A percentile compares a stretch with the other conserved stretches of the same genome.
Conservation (phyloP, 1,140 invertebrate species). For the Dendrolimus punctatus region DNA sequence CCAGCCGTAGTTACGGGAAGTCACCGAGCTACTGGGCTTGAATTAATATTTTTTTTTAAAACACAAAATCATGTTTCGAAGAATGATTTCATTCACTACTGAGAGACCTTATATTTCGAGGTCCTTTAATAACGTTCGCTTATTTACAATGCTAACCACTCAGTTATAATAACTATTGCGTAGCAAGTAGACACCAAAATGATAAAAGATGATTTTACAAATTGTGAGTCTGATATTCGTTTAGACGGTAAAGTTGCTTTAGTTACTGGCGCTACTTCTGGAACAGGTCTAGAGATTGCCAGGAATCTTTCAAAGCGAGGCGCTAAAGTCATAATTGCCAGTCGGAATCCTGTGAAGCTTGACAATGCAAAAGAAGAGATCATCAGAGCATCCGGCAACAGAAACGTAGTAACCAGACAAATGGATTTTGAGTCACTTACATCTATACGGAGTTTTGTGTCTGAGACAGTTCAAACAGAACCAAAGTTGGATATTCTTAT, state of each 20-base stretch:
- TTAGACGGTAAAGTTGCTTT: slow-evolving; percentile 91
- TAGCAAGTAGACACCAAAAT: no score
- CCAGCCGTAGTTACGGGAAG: no score
- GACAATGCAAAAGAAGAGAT: slow-evolving; percentile 75
- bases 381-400: slow-evolving; percentile 51
- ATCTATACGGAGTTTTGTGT: slow-evolving; percentile 31
- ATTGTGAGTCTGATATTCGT: slow-evolving; percentile 52
- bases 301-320: slow-evolving; percentile 84
- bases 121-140: no score
- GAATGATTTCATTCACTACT: no score
- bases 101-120: no score
- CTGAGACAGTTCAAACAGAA: slow-evolving; percentile 47
- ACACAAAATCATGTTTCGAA: no score
- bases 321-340: slow-evolving; percentile 86
- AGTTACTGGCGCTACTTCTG: slow-evolving; percentile 89
- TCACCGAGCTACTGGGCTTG: no score
- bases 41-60: no score
- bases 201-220: no score
- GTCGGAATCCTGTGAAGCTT: slow-evolving; percentile 77
- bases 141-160: no score
- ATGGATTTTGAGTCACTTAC: slow-evolving; percentile 39
- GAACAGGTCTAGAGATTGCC: slow-evolving; percentile 82
- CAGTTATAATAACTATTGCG: no score
- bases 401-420: slow-evolving; percentile 67
- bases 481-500: slow-evolving; percentile 72